These are phyloP conservation scores for Drosophila vallismaia DNA, from an alignment of 2,888 invertebrate genomes.

Conservation along the genomic window DNA sequence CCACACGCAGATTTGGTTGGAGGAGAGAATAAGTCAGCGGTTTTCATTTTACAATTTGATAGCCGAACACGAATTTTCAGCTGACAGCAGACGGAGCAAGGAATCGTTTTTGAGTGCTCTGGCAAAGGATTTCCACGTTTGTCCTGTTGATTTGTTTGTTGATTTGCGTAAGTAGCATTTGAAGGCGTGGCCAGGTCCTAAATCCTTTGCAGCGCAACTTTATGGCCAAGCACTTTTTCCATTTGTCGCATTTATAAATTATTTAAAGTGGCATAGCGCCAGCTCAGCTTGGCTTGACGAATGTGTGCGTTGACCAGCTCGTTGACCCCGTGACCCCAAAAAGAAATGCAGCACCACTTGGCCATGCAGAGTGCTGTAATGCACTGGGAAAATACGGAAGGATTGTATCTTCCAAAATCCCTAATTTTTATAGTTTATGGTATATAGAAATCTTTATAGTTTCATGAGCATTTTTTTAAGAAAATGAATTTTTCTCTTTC, in stretches of 20 bases:
- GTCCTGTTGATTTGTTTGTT: conserved; percentile 74
- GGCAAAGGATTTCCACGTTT: conserved; percentile 57
- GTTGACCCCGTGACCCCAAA: conserved; percentile 79
- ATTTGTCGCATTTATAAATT: conserved; percentile 79
- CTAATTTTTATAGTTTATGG: too few relatives aligned
- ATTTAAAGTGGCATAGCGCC: conserved; percentile 70
- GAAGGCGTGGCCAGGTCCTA: conserved; percentile 28
- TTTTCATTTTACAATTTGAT: conserved; percentile 73
- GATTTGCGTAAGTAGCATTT: conserved; percentile 57
- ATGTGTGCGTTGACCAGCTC: conserved; percentile 55
- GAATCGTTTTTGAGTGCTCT: conserved; percentile 49
- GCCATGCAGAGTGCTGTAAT: conserved; percentile 3
- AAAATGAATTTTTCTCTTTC: too few relatives aligned
- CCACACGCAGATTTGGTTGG: conserved; percentile 2
- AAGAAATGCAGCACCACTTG: conserved; percentile 38
- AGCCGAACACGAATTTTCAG: conserved; percentile 57
- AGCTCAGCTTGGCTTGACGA: conserved; percentile 38
- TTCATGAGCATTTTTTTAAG: too few relatives aligned
- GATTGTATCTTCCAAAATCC: too few relatives aligned
- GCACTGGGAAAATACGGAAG: neutral
- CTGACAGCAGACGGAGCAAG: conserved; percentile 66
- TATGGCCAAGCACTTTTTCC: conserved; percentile 67
- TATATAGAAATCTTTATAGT: too few relatives aligned
- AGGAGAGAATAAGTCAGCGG: conserved; percentile 55
- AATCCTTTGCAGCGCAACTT: conserved; percentile 58